These are phyloP conservation scores for Ochropleura plecta DNA, from an alignment of 2,888 invertebrate species.

Conservation along the genomic window DNA sequence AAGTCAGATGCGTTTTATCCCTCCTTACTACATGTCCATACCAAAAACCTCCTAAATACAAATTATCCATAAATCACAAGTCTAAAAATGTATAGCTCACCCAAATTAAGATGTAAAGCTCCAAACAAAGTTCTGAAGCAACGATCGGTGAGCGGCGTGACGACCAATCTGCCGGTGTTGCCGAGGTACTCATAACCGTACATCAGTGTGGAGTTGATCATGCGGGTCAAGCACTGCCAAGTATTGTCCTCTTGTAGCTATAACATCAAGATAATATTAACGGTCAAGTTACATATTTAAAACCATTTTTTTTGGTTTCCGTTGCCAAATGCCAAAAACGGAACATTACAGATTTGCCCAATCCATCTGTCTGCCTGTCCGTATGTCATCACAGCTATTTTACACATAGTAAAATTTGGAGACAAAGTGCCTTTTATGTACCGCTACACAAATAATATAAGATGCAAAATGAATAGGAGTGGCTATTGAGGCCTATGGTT, in stretches of 20 bases:
- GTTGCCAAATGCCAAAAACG: too few species aligned
- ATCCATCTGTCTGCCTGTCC: too few species aligned
- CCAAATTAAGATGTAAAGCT: constrained; percentile 96
- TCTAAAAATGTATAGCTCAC: constrained; percentile 73
- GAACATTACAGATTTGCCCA: too few species aligned
- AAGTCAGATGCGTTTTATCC: too few species aligned
- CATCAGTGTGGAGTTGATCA: constrained; percentile 96
- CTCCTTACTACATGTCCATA: too few species aligned
- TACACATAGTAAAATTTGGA: too few species aligned
- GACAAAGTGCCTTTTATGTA: too few species aligned
- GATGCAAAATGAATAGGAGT: too few species aligned
- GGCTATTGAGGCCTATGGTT: too few species aligned
- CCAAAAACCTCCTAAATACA: neutral
- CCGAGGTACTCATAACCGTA: constrained; percentile 99
- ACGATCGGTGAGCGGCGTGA: constrained; percentile 98
- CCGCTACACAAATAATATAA: too few species aligned
- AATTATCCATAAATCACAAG: neutral
- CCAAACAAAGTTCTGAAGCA: constrained; percentile 98
- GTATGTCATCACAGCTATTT: too few species aligned
- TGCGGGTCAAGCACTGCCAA: constrained; percentile 93
- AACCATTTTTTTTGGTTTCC: neutral
- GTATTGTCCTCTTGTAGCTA: constrained; percentile 88
- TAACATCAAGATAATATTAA: neutral
- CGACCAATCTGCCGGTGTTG: constrained; percentile 96
- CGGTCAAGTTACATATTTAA: neutral